Evolutionary conservation across 1,140 invertebrate genomes (phyloP).

Genomic region (Helicoverpa armigera): DNA sequence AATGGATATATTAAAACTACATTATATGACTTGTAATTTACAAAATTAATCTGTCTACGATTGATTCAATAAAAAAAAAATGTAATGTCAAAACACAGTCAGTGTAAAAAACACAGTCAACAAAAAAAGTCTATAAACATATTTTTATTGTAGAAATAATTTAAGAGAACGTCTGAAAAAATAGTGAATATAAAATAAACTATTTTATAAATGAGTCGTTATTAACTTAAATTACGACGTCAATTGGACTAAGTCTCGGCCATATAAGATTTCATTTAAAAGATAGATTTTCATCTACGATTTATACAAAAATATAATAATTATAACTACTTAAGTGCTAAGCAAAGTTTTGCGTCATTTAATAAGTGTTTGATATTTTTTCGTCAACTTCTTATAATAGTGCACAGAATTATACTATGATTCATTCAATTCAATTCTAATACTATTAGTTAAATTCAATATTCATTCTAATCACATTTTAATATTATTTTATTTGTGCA

Average conservation of each 20-base stretch:
- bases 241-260: conserved; percentile 27
- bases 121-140: background rate
- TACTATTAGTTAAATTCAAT: too few relatives aligned
- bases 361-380: too few relatives aligned
- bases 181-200: background rate
- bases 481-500: too few relatives aligned
- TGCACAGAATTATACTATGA: too few relatives aligned
- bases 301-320: conserved; percentile 20
- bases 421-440: too few relatives aligned
- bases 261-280: conserved; percentile 1
- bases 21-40: background rate
- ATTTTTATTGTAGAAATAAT: background rate
- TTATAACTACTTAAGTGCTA: conserved; percentile 11
- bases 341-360: background rate
- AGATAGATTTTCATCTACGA: background rate
- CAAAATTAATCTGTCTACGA: background rate
- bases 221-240: background rate
- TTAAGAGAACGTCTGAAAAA: background rate
- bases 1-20: background rate
- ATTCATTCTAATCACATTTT: too few relatives aligned
- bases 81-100: background rate
- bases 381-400: too few relatives aligned
- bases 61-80: background rate
- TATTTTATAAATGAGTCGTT: background rate
- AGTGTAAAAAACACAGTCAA: background rate